Conservation (phyloP, 2,888 invertebrate genomes). For the Ennomos erosarius region DNA sequence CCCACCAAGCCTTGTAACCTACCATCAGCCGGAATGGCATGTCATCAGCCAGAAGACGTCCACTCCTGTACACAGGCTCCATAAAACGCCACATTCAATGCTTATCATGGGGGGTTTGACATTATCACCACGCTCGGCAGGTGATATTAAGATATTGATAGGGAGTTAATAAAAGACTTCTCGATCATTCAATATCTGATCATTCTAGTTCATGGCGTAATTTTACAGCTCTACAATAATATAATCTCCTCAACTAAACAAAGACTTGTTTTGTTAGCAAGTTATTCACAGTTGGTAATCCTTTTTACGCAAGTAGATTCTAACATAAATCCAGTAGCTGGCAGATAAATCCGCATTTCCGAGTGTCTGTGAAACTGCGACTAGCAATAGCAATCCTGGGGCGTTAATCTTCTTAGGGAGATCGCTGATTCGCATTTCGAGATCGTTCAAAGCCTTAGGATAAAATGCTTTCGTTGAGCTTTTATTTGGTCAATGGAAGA, state of each 20-base stretch:
- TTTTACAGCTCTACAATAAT: not conserved
- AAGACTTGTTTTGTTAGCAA: slow-evolving; percentile 35
- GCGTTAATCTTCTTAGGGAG: slow-evolving; percentile 53
- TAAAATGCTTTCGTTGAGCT: slow-evolving; percentile 42
- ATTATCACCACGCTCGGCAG: too few relatives aligned
- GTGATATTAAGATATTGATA: too few relatives aligned
- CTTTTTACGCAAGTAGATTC: slow-evolving; percentile 36
- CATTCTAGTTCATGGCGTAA: slow-evolving; percentile 6
- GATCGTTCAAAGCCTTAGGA: slow-evolving; percentile 45
- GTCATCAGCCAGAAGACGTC: too few relatives aligned
- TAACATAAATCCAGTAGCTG: slow-evolving; percentile 48
- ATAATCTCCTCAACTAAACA: slow-evolving; percentile 18
- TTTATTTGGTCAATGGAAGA: slow-evolving; percentile 28
- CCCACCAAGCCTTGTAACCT: too few relatives aligned
- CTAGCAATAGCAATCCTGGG: slow-evolving; percentile 37
- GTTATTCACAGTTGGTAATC: slow-evolving; percentile 35
- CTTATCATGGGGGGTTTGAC: too few relatives aligned
- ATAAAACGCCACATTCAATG: too few relatives aligned
- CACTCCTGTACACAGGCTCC: too few relatives aligned
- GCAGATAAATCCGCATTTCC: slow-evolving; percentile 48
- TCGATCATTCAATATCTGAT: slow-evolving; percentile 10
- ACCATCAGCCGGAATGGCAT: too few relatives aligned
- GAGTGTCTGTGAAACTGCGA: slow-evolving; percentile 32
- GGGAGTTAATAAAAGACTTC: not conserved
- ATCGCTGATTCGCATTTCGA: slow-evolving; percentile 43